Base-by-base conservation (phyloP, 2,797 vertebrate species). In the Pempheris klunzingeri region DNA sequence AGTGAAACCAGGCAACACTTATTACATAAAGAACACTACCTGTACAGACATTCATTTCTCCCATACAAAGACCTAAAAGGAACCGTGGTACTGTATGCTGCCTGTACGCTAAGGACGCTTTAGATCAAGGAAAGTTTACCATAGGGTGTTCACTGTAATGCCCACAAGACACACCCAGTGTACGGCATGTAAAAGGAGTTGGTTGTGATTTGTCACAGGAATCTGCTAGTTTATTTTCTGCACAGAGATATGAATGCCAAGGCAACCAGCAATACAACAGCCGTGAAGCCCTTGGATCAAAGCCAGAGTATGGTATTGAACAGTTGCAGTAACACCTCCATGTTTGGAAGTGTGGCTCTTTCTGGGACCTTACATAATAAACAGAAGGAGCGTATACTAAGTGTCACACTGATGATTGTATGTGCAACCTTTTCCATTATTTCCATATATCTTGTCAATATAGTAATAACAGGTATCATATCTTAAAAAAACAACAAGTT, bases 151-250 rank as follows among this genome's bases (percentile, higher is more conserved):
- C 32, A 24, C 7, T 34, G 66, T 39, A 71, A 49, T 77, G 77
- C 39, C 39, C 15, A 26, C 15, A 26, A 34, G 74, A 83, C 85
- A 82, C 91, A 82, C 87, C 81, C 84, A 71, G 20, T 20, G 79
- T 69, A 62, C 14, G 74, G 71, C 80, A 83, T 93, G 77, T 77
- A 62, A 75, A 82, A 85, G 50, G 59, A 79, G 82, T 79, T 69
- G 61, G 60, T 77, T 89, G 87, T 72, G 66, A 91, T 86, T 89
- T 90, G 77, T 93, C 71, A 80, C 88, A 86, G 79, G 82, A 82
- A 79, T 85, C 71, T 90, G 88, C 60, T 54, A 83, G 77, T 74
- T 36, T 52, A 80, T 82, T 8, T 18, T 63, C 47, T 58, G 53
- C 43, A 81, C 9, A 12, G 18, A 69, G 74, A 65, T 74, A 79